These are phyloP conservation scores for Mellilla xanthometata DNA, from an alignment of 2,888 invertebrate species.

Conservation along the genomic window DNA sequence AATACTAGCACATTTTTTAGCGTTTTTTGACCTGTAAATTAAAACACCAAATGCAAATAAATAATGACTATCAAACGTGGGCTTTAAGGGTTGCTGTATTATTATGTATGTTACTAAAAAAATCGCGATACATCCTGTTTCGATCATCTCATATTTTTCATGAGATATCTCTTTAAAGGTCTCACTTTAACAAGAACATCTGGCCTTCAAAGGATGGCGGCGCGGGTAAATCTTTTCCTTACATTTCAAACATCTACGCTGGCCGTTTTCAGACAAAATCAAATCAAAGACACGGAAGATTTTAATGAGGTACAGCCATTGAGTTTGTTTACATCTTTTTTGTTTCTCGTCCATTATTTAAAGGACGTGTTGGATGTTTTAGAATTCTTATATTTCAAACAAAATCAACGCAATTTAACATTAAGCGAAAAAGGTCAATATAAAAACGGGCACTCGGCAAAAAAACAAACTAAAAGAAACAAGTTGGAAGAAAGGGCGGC, in stretches of 20 bases:
- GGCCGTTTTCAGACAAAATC: conserved; percentile 74
- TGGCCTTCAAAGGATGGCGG: conserved; percentile 35
- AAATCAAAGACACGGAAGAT: conserved; percentile 78
- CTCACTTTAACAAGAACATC: conserved; percentile 25
- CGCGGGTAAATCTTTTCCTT: conserved; percentile 46
- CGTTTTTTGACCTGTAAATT: conserved; percentile 41
- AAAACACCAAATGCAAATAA: conserved; percentile 25
- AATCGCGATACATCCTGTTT: too few relatives aligned
- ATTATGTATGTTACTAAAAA: too few relatives aligned
- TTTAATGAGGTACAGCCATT: conserved; percentile 76
- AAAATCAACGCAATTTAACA: conserved; percentile 4
- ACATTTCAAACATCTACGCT: conserved; percentile 51
- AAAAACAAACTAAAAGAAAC: conserved; percentile 16
- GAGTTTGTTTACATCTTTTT: conserved; percentile 52
- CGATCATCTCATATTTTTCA: conserved; percentile 24
- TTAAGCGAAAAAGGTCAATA: not conserved
- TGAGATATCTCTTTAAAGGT: conserved; percentile 24
- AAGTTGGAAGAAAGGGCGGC: conserved; percentile 34
- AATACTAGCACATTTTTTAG: conserved; percentile 29
- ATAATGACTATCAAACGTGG: too few relatives aligned
- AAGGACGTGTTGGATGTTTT: conserved; percentile 25
- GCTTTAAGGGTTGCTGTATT: too few relatives aligned
- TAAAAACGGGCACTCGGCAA: not conserved
- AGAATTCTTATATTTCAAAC: conserved; percentile 23
- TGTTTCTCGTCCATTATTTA: conserved; percentile 56